A percentile compares a stretch with the other conserved stretches of the same genome.
Evolutionary conservation across 2,888 invertebrate genomes (phyloP).

Genomic region (Apodemia mormo): DNA sequence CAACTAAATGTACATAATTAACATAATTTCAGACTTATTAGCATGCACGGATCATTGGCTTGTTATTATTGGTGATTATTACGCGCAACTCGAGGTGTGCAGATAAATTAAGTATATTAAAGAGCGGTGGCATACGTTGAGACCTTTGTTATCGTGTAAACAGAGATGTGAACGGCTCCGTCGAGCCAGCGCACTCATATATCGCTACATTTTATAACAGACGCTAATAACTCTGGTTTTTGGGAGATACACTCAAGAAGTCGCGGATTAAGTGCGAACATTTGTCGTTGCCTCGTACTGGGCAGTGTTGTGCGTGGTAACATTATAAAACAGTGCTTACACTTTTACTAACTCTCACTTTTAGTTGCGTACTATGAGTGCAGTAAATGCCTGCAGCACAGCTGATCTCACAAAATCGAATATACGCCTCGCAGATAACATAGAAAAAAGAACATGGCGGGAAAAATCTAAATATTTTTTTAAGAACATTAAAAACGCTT

Average conservation of each 20-base stretch:
- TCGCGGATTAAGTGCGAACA: conserved; percentile 60
- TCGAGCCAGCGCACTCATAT: conserved; percentile 59
- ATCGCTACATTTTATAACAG: conserved; percentile 67
- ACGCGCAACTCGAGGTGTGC: conserved; percentile 52
- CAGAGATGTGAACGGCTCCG: conserved; percentile 67
- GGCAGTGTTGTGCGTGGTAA: conserved; percentile 50
- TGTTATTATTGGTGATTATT: conserved; percentile 18
- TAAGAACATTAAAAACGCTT: conserved; percentile 60
- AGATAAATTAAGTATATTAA: conserved; percentile 74
- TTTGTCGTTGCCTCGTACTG: conserved; percentile 49
- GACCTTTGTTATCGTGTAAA: conserved; percentile 71
- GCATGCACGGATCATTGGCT: conserved; percentile 18
- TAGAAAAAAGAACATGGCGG: conserved; percentile 51
- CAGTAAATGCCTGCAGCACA: conserved; percentile 53
- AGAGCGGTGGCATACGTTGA: conserved; percentile 61
- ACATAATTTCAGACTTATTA: conserved; percentile 11
- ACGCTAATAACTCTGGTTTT: conserved; percentile 64
- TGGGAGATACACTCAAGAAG: conserved; percentile 68
- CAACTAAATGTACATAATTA: neutral
- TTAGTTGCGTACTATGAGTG: conserved; percentile 56
- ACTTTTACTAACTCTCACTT: conserved; percentile 68
- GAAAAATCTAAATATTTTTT: conserved; percentile 59
- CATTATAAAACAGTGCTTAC: conserved; percentile 46
- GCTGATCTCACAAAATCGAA: conserved; percentile 65
- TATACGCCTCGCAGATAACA: conserved; percentile 55